Base-by-base conservation (phyloP, 2,113 vertebrate species). In the Glareola pratincola region DNA sequence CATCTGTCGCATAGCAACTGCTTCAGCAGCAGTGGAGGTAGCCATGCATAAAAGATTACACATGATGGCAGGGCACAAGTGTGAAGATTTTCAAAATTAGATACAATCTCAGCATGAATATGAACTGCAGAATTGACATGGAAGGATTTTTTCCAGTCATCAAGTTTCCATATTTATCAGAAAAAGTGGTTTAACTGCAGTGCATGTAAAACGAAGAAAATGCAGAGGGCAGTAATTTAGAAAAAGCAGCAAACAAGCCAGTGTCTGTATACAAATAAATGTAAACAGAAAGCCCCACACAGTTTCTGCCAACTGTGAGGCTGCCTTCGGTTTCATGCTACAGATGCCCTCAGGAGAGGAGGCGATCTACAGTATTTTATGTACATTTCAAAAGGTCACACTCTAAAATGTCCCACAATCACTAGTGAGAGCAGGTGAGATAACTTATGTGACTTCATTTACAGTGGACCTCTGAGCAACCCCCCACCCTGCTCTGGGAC, bases 31-130 rank as follows among this genome's bases (percentile, higher is more conserved):
- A 97, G 98, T 98, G 98, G 99, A 98, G 98, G 98, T 98, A 98
- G 98, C 98, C 99, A 99, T 99, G 99, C 99, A 99, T 99, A 99
- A 99, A 99, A 99, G 99, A 99, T 99, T 99, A 98, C 98, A 99
- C 98, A 99, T 99, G 99, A 98, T 98, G 98, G 98, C 96, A 97
- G 97, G 97, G 97, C 98, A 98, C 93, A 96, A 93, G 98, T 98
- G 98, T 98, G 98, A 98, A 98, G 97, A 98, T 98, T 98, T 98
- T 98, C 98, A 98, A 98, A 98, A 99, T 98, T 98, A 98, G 98
- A 99, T 98, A 98, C 98, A 98, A 98, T 98, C 97, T 84, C 98
- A 98, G 98, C 98, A 98, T 98, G 98, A 98, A 98, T 97, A 98
- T 97, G 98, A 98, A 98, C 98, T 97, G 98, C 95, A 96, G 94